Evolutionary conservation across 2,888 invertebrate genomes (phyloP).

Genomic region (Drosophila recens): DNA sequence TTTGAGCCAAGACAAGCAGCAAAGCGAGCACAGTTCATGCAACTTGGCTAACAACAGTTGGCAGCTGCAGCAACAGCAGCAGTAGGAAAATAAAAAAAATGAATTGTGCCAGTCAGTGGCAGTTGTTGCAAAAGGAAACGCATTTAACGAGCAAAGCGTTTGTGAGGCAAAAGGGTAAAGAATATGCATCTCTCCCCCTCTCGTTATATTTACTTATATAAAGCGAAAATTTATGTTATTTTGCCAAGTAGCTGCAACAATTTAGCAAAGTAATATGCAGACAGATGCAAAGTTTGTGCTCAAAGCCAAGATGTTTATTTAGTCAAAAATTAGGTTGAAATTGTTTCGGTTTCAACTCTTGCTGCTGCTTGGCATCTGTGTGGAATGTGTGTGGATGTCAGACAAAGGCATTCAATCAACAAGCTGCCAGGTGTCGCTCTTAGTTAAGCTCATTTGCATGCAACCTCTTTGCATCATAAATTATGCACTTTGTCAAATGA

Average conservation of each 20-base stretch:
- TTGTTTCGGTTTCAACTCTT: conserved; percentile 24
- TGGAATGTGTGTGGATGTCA: conserved; percentile 17
- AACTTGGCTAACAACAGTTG: conserved; percentile 39
- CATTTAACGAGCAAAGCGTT: conserved; percentile 54
- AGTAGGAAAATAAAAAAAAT: conserved; percentile 24
- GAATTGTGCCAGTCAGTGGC: conserved; percentile 61
- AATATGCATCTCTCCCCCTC: background rate
- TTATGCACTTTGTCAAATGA: conserved; percentile 53
- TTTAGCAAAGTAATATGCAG: conserved; percentile 37
- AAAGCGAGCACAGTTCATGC: conserved; percentile 27
- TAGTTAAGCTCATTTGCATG: conserved; percentile 54
- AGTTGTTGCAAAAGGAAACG: conserved; percentile 53
- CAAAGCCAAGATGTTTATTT: conserved; percentile 50
- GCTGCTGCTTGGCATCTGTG: background rate
- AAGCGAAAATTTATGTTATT: conserved; percentile 58
- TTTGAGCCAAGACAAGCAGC: conserved; percentile 49
- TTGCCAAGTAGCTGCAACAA: conserved; percentile 53
- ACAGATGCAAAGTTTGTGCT: conserved; percentile 16
- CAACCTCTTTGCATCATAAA: conserved; percentile 48
- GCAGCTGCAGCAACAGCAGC: conserved; percentile 8
- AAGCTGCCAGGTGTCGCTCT: conserved; percentile 9
- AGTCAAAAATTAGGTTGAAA: conserved; percentile 51
- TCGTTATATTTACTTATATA: background rate
- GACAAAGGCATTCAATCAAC: conserved; percentile 25
- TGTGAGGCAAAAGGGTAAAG: conserved; percentile 12